Evolutionary conservation across 2,888 invertebrate species (phyloP), one percentile per base, ranked within the genome.

Genomic region (Drosophila bunnanda): DNA sequence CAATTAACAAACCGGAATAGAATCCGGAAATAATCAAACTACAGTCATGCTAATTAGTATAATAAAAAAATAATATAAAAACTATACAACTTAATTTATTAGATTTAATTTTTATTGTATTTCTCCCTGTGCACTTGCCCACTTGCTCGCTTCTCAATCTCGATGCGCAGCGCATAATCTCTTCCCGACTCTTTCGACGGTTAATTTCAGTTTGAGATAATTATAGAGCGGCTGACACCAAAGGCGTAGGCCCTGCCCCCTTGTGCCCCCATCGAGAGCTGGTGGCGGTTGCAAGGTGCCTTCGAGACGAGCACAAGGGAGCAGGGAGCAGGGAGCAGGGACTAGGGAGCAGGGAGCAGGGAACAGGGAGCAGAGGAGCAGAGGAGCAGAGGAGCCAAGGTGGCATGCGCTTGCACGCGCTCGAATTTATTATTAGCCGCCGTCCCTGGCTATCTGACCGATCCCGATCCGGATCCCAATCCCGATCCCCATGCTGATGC

Each of bases 121-220:
- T 62, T 62, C 13, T 25, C 6, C 3, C 39, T 30, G 39, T 68
- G 73, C 73, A 67, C n/a, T 72, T 71, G 58, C n/a, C 39, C 72
- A 48, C 68, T 67, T 46, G 39, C 58, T 17, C 61, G 38, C 46
- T 43, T 36, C 70, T 57, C 70, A 68, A 61, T 72, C 61, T 58
- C 58, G 61, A 56, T 73, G 52, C 60, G 53, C 73, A 73, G 87
- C 80, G 89, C 89, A 88, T 80, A 85, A 87, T 85, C 90, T 85
- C 90, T 86, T 69, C 70, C 76, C 54, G 77, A 76, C 89, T 90
- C 91, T 90, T 89, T 91, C 91, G 88, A 89, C 87, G 90, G 90
- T 87, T 90, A 90, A 91, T 90, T 91, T 90, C 82, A 81, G 83
- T 90, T 89, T 81, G 88, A 89, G 90, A 91, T 90, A 90, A 90